Evolutionary conservation across 2,113 vertebrate genomes (phyloP).

Genomic region (Rostratula benghalensis): DNA sequence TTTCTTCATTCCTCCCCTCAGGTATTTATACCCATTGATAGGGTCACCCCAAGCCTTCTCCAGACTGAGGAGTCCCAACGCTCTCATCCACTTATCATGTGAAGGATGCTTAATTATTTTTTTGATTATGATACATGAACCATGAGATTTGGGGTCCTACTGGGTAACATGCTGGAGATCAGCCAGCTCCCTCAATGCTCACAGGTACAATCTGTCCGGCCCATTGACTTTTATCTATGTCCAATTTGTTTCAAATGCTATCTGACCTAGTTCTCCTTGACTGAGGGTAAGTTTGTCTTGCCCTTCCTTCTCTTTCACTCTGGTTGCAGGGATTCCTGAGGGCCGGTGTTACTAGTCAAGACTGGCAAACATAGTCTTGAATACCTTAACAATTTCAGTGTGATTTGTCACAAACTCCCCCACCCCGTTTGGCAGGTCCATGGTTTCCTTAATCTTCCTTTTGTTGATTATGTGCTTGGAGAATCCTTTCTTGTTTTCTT

Average conservation of each 20-base stretch:
- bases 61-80: not conserved
- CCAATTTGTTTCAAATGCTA: not conserved
- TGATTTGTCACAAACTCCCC: not conserved
- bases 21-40: not conserved
- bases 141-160: not conserved
- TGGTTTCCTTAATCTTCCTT: not conserved
- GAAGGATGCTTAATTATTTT: not conserved
- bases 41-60: not conserved
- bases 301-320: not conserved
- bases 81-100: not conserved
- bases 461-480: not conserved
- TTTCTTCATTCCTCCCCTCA: not conserved
- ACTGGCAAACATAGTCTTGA: not conserved
- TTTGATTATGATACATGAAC: not conserved
- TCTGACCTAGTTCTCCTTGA: not conserved
- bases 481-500: not conserved
- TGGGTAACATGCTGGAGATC: not conserved
- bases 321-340: not conserved
- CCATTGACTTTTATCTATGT: rapidly evolving
- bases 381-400: not conserved
- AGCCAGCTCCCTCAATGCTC: not conserved
- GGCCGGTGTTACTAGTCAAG: not conserved
- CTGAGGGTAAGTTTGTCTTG: not conserved
- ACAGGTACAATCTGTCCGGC: not conserved
- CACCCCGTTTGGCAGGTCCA: not conserved